A percentile compares a stretch with the other conserved stretches of the same genome.
Evolutionary conservation across 2,113 vertebrate genomes (phyloP).

Genomic region (Diphyllodes magnificus): DNA sequence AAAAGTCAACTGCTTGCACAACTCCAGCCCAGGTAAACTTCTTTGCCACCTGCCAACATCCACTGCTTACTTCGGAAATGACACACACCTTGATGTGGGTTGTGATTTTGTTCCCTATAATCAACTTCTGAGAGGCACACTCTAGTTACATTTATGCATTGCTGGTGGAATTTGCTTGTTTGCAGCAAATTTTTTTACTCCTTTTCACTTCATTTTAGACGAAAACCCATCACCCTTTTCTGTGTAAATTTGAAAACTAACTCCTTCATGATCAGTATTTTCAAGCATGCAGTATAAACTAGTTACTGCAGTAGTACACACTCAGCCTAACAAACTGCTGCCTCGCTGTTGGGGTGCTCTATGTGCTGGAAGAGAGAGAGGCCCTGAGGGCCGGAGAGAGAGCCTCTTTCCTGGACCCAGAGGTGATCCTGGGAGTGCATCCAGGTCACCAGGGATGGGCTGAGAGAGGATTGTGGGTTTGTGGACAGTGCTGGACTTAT

Average conservation of each 20-base stretch:
- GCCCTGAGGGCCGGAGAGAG: too few species aligned
- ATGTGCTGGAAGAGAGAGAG: too few species aligned
- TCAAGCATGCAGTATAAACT: background rate
- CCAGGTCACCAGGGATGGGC: too few species aligned
- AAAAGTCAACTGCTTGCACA: background rate
- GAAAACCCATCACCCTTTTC: background rate
- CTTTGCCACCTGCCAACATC: background rate
- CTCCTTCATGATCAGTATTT: background rate
- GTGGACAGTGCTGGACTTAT: too few species aligned
- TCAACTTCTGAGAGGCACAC: background rate
- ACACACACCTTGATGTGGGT: accelerated
- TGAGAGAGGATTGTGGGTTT: too few species aligned
- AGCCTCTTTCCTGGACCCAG: too few species aligned
- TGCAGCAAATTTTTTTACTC: background rate
- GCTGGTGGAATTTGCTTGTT: background rate
- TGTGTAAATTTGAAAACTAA: background rate
- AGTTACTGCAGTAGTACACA: background rate
- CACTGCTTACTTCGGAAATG: background rate
- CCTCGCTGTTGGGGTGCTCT: too few species aligned
- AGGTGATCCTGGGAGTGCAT: too few species aligned
- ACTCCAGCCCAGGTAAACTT: background rate
- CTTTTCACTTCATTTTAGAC: background rate
- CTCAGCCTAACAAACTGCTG: background rate
- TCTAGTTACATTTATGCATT: background rate
- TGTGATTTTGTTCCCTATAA: background rate